Conservation (phyloP, 1,140 invertebrate species). For the Agrypnia vestita region DNA sequence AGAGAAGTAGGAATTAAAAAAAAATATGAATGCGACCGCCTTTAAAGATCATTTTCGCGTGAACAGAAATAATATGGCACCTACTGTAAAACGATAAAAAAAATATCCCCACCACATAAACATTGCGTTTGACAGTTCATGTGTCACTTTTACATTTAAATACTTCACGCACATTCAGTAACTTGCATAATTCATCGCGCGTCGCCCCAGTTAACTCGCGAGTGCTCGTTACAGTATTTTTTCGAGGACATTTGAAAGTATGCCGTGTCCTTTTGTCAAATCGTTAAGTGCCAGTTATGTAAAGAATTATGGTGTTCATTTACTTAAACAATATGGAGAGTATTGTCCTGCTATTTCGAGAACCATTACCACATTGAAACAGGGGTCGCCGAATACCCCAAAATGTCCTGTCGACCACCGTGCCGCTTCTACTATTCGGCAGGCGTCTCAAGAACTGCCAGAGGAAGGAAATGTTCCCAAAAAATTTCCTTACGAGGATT, state of each 20-base stretch:
- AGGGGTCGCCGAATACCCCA: conserved; percentile 63
- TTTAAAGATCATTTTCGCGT: too few species aligned
- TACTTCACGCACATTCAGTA: conserved; percentile 38
- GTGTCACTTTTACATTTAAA: conserved; percentile 50
- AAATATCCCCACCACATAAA: conserved; percentile 5
- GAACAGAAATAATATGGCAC: neutral
- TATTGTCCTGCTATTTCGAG: conserved; percentile 87
- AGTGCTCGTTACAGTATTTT: conserved; percentile 2
- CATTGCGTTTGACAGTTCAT: conserved; percentile 43
- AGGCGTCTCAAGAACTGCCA: conserved; percentile 78
- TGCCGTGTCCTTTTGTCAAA: conserved; percentile 92
- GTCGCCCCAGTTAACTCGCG: neutral
- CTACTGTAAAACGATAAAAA: neutral
- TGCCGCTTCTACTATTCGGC: conserved; percentile 74
- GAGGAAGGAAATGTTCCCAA: conserved; percentile 64
- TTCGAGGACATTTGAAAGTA: conserved; percentile 64
- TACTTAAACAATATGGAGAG: conserved; percentile 86
- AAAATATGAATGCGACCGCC: too few species aligned
- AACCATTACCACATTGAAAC: conserved; percentile 72
- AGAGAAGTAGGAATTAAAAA: too few species aligned
- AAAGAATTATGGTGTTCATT: conserved; percentile 83
- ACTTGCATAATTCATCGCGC: conserved; percentile 57
- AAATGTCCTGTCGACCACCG: conserved; percentile 79
- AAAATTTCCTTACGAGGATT: conserved; percentile 90
- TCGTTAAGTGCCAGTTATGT: conserved; percentile 85